Conservation (phyloP, 2,888 invertebrate genomes). For the Hirtodrosophila duncani region DNA sequence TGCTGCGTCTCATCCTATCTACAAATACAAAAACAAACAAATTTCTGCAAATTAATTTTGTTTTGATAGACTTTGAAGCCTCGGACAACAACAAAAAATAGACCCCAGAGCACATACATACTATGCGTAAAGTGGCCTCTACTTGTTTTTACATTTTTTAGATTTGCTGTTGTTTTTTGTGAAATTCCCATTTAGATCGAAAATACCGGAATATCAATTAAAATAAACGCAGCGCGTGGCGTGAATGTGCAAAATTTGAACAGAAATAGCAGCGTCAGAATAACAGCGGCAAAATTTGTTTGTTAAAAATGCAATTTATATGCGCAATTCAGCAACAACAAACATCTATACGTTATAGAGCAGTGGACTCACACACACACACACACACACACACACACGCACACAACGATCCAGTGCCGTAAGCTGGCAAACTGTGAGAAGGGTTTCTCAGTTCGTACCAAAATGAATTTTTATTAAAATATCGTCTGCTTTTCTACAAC, state of each 20-base stretch:
- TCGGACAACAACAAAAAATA: slow-evolving; percentile 23
- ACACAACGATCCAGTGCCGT: too few relatives aligned
- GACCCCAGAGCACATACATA: neutral
- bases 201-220: slow-evolving; percentile 51
- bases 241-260: neutral
- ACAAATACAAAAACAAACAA: slow-evolving; percentile 43
- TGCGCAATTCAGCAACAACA: slow-evolving; percentile 44
- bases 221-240: slow-evolving; percentile 37
- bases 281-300: slow-evolving; percentile 41
- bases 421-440: too few relatives aligned
- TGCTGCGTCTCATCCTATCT: neutral
- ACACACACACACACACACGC: neutral
- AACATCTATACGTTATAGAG: slow-evolving; percentile 28
- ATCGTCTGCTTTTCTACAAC: too few relatives aligned
- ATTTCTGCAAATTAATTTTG: slow-evolving; percentile 66
- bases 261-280: slow-evolving; percentile 11
- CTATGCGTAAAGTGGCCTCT: slow-evolving; percentile 34
- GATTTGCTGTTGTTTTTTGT: too few relatives aligned
- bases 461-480: too few relatives aligned
- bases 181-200: slow-evolving; percentile 39
- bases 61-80: slow-evolving; percentile 68
- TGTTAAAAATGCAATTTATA: slow-evolving; percentile 71
- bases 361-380: slow-evolving; percentile 11
- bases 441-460: too few relatives aligned
- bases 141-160: too few relatives aligned